Base-by-base conservation (phyloP, 1,140 invertebrate genomes). In the Adelges cooleyi region DNA sequence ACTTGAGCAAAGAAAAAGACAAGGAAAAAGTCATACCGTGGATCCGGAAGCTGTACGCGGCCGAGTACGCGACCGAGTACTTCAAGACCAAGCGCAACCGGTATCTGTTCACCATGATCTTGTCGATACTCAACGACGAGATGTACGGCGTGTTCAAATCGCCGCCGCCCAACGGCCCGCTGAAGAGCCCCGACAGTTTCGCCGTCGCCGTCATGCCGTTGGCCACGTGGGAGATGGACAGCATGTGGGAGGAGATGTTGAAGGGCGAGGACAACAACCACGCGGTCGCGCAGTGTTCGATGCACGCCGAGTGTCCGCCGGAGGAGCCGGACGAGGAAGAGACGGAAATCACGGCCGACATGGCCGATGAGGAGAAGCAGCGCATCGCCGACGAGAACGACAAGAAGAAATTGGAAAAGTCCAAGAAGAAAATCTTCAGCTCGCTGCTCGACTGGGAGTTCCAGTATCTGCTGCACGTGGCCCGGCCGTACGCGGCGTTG, bases 401-500 rank as follows among this genome's bases (percentile, higher is more conserved):
- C 8, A 22, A 46, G 13, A 0, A 0, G 29, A 29, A 46, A 27
- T 18, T 2, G 0, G 3, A 29, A 3, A 62, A 62, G 9, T 46
- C 36, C 49, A 20, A 68, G 67, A 36, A 48, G 46, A 23, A 2
- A 8, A 0, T 48, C 2, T 20, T 62, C 3, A 48, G 42, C 20
- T 33, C 53, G 10, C 71, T 76, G 33, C 66, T 76, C 8, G 76
- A 77, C 68, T 71, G 75, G 66, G 76, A 77, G 68, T 77, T 77
- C 68, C 73, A 73, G 52, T 74, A 73, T 25, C 71, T 75, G n/a
- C 69, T 77, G 5, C 75, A 76, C 62, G 66, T 77, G 42, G 69
- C 73, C 6, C 69, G 71, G 68, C 76, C 76, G 4, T 77, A 75
- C 56, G 74, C 73, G 0, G 70, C 71, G 0, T 56, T 77, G 46